These are phyloP conservation scores for Diuraphis noxia DNA, from an alignment of 1,140 invertebrate species.

Conservation along the genomic window DNA sequence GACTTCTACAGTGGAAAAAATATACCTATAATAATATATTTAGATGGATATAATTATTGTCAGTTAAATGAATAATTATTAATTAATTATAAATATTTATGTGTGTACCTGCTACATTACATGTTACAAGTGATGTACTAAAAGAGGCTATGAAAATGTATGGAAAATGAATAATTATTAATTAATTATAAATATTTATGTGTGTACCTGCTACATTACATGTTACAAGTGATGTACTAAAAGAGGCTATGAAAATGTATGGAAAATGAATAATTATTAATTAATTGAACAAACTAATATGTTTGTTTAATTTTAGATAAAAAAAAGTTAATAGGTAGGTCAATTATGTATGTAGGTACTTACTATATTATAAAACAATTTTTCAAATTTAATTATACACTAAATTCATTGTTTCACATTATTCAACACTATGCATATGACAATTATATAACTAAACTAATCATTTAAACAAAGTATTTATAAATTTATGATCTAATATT, in stretches of 20 bases:
- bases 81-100: no score
- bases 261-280: neutral
- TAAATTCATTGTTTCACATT: neutral
- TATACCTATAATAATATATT: neutral
- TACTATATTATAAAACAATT: neutral
- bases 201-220: no score
- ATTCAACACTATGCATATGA: neutral
- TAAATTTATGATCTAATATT: neutral
- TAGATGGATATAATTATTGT: neutral
- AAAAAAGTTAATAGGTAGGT: neutral
- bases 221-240: no score
- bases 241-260: no score
- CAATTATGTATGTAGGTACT: neutral
- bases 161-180: no score
- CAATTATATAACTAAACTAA: neutral
- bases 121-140: no score
- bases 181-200: no score
- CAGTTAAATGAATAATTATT: neutral
- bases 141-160: no score
- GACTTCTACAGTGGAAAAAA: neutral
- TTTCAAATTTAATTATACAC: neutral
- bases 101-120: no score
- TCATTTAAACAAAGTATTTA: neutral
- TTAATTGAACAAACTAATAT: neutral
- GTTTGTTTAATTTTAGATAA: neutral